A percentile compares a stretch with the other conserved stretches of the same genome.
These are phyloP conservation scores for Lepidiolamprologus cunningtoni DNA, from an alignment of 2,113 vertebrate species.

Conservation along the genomic window DNA sequence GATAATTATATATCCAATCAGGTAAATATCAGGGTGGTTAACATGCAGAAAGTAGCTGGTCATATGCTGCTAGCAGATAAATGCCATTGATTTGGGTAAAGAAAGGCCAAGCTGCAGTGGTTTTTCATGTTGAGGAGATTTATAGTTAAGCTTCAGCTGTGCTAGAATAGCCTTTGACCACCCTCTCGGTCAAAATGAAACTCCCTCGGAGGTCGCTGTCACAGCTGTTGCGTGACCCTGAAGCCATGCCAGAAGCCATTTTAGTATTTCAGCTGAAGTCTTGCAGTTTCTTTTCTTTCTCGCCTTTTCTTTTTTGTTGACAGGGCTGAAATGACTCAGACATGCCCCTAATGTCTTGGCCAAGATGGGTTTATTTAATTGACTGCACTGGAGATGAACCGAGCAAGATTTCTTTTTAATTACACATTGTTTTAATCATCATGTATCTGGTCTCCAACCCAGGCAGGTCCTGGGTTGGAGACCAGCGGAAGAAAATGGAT, in stretches of 20 bases:
- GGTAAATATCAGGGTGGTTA: not conserved
- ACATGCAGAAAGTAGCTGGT: not conserved
- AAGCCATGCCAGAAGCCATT: constrained; percentile 30
- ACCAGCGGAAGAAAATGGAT: not conserved
- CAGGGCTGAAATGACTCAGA: not conserved
- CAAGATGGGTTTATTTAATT: constrained; percentile 35
- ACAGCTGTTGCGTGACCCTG: constrained; percentile 58
- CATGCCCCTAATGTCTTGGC: not conserved
- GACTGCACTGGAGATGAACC: constrained; percentile 34
- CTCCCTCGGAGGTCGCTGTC: constrained; percentile 43
- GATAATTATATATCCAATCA: not conserved
- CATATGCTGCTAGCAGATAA: not conserved
- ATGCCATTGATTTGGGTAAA: not conserved
- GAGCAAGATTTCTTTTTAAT: constrained; percentile 45
- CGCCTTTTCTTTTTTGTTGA: not conserved
- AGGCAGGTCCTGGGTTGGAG: not conserved
- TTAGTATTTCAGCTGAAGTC: constrained; percentile 1
- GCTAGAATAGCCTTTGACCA: constrained; percentile 32
- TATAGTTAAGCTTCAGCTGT: constrained; percentile 11
- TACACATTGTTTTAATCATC: constrained; percentile 45
- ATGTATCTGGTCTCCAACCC: constrained; percentile 19
- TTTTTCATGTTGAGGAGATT: not conserved
- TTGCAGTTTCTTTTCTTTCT: not conserved
- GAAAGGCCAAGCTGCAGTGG: not conserved
- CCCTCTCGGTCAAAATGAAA: constrained; percentile 56